Base-by-base conservation (phyloP, 2,113 vertebrate species). In the Colossoma macropomum region DNA sequence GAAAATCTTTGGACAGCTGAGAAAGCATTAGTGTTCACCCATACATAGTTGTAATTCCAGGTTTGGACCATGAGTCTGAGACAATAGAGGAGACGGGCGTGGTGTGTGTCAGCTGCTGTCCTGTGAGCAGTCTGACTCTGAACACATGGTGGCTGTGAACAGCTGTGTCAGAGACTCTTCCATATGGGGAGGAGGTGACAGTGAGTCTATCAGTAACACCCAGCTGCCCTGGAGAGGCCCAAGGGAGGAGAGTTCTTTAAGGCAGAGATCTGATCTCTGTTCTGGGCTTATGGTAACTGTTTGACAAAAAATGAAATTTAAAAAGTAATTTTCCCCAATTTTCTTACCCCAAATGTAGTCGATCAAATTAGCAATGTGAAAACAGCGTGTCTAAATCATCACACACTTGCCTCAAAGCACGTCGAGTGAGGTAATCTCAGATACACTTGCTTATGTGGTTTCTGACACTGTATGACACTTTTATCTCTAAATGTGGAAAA, bases 131-230 rank as follows among this genome's bases (percentile, higher is more conserved):
- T 54, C 77, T 21, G 41, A 79, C 69, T 59, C 62, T 60, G 78
- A 83, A 73, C 78, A 84, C 82, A 69, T 84, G 85, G 75, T 45
- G 28, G 15, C 17, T 52, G 13, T 15, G 28, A 52, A 59, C 82
- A 84, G 52, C 82, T 73, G 72, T 48, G 66, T 76, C 76, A 48
- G 30, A 76, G 41, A 4, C 10, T 25, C 11, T n/a, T 54, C 41
- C 71, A 76, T 66, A 66, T 27, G 59, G 56, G 23, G 68, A 81
- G 56, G 68, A 50, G 69, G 66, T 71, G 54, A 71, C 63, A 79
- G 19, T 21, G 48, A 63, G 79, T 73, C 70, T 86, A 77, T 83
- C 77, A 77, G 21, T 75, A 34, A 65, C 77, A 81, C 59, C 50
- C 85, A 77, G 85, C 66, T 86, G 77, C 41, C 60, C 59, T 16